A percentile compares a stretch with the other conserved stretches of the same genome.
phyloP scores from a whole-genome alignment of 2,113 vertebrate species.

The Malurus melanocephalus region DNA sequence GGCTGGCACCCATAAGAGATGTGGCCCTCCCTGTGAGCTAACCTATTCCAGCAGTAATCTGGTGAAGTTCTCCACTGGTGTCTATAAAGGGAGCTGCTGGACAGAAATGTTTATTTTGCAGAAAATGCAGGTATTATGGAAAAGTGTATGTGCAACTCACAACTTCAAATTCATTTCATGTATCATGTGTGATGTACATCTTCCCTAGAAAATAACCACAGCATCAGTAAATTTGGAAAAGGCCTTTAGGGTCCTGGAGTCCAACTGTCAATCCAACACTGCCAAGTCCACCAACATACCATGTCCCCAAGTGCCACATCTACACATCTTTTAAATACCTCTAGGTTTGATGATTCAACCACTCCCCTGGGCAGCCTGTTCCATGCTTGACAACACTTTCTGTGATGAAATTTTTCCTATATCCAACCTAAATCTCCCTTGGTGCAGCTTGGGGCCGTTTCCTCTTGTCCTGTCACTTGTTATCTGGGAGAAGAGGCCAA shows the following conservation, averaged over 20 bases:
- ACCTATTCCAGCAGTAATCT: background rate
- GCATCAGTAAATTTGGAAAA: background rate
- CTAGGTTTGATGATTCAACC: background rate
- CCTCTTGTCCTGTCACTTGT: background rate
- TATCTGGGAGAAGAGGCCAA: background rate
- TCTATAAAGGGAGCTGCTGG: background rate
- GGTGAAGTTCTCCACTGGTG: background rate
- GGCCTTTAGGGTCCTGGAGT: background rate
- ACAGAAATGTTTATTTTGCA: background rate
- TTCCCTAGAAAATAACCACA: background rate
- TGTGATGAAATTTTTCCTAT: background rate
- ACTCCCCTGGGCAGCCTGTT: background rate
- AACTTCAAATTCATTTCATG: background rate
- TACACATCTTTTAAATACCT: background rate
- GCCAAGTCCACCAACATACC: background rate
- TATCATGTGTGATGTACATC: background rate
- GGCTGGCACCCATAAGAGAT: background rate
- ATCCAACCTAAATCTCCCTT: background rate
- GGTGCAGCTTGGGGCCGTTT: background rate
- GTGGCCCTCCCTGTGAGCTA: background rate
- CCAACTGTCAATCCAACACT: background rate
- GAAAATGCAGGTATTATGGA: background rate
- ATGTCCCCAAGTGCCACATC: background rate
- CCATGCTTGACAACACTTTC: background rate
- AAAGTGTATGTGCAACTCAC: background rate